Evolutionary conservation across 35 echinoderm and acorn worm genomes (phyloP), one percentile per base, ranked within the genome.

Genomic region (Heliocidaris erythrogramma): DNA sequence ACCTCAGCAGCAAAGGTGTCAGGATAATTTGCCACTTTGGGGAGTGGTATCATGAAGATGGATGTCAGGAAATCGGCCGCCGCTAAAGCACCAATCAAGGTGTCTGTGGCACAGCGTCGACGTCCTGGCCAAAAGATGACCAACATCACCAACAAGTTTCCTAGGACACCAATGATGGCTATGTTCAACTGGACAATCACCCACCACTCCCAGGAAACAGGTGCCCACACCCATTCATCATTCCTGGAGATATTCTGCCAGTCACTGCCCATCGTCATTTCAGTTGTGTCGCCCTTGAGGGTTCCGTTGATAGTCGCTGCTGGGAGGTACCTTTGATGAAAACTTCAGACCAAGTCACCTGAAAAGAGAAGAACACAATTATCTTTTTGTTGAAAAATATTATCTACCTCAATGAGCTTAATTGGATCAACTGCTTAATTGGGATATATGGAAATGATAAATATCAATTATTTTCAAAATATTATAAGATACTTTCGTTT

Each of bases 61-160:
- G 97, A 97, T 10, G 97, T 96, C 2, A 97, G 56, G 27, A 97
- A 86, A 93, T 97, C 97, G 49, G 97, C 97, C 11, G 49, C 97
- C 13, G 97, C 97, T 24, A 97, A n/a, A 59, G 85, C 90, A 18
- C 71, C 94, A 30, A 97, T 97, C 56, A 97, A 94, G 10, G 48
- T 85, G 49, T 96, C 94, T 47, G 95, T 96, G 60, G 95, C 47
- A 65, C 90, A 96, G 14, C 91, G 91, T 88, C 32, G 49, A 5
- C 95, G 96, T 21, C 95, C 93, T 49, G 94, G 96, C 17, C 96
- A 91, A 4, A 85, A 88, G 61, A 96, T 96, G 16, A 97, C 95
- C 5, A 95, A 13, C 48, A 97, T 94, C 5, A 99, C 98, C 50
- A 97, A 13, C 5, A 88, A 7, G 94, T 99, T 99, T 9, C 98